Base-by-base conservation (phyloP, 2,113 vertebrate species). In the Tragulus kanchil region DNA sequence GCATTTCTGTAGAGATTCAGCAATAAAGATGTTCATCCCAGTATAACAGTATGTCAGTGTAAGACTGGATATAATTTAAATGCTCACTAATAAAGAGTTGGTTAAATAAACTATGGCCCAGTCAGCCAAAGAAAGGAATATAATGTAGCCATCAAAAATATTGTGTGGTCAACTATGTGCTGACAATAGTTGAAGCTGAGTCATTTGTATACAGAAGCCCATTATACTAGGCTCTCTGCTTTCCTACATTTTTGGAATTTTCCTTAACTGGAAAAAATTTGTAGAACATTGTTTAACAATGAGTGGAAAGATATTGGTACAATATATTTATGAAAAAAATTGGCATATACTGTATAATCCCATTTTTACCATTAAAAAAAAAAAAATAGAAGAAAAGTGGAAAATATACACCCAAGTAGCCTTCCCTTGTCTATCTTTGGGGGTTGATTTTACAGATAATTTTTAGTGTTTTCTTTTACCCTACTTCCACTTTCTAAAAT, bases 251-350 rank as follows among this genome's bases (percentile, higher is more conserved):
- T 85, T 50, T 28, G 15, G 42, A 17, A 15, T 85, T 82, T 81
- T 75, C 23, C 17, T 89, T 86, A 61, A 88, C 69, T 77, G n/a
- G 89, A 96, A 88, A 84, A 56, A 87, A 85, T 48, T 1, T 48
- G 0, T 62, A 86, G 71, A 97, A 92, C 3, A 81, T n/a, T 56
- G 42, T 95, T 61, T 95, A 88, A 89, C 31, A 86, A 93, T 91
- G 9, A 96, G 11, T 89, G 15, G 31, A 86, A 93, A 78, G 48
- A 82, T 90, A 78, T 12, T 83, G 2, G 5, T 25, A n/a, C 14
- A 61, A 26, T 85, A n/a, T 77, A 91, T 89, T 88, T 83, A 96
- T 89, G 52, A 23, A 64, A 69, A 36, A 79, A 87, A 88, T 23
- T 4, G 54, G 5, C 71, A 21, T 91, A 4, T 54, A 45, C 26